Evolutionary conservation across 92 coral and sea anemone genomes (phyloP), one percentile per base, ranked within the genome.

Genomic region (Parazoanthus swiftii): DNA sequence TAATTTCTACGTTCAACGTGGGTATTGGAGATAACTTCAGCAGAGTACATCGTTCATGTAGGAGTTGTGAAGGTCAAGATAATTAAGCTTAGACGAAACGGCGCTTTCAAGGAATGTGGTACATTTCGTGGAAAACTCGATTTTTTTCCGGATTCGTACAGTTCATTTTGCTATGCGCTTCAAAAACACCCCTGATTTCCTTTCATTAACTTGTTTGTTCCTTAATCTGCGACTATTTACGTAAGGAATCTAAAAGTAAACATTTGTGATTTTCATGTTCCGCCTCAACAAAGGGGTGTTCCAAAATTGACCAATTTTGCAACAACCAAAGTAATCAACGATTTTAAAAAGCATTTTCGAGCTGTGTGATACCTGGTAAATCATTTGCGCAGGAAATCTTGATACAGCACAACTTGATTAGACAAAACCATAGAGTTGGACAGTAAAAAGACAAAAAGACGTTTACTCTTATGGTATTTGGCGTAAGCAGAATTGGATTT

Each of bases 1-100:
- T 82, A 67, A 82, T 82, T 43, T 82, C 76, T 68, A 71, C 87
- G 29, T 71, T 71, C 87, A 84, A 84, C 87, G 79, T 84, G 87
- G 78, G 70, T 44, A 44, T 42, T 43, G 86, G 59, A 44, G 87
- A 84, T 84, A 84, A 48, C 66, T 70, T 15, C 3, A 16, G 46
- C 67, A 72, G 18, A n/a, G 67, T 37, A 46, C 29, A 20, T 29
- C 14, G 4, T 73, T 71, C 20, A 51, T 23, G 56, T 51, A 73
- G 87, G 79, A 71, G 39, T 84, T 48, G 51, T 44, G 80, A 66
- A 84, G 87, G 87, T 84, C 87, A 84, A 46, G 67, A 84, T 26
- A 84, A 84, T 15, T 68, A 43, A 71, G 44, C 43, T 16, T 48
- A 84, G 79, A 84, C 46, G 29, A 68, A 44, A n/a, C 26, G 87